Evolutionary conservation across 2,797 vertebrate species (phyloP), one percentile per base, ranked within the genome.

Genomic region (Artibeus lituratus): DNA sequence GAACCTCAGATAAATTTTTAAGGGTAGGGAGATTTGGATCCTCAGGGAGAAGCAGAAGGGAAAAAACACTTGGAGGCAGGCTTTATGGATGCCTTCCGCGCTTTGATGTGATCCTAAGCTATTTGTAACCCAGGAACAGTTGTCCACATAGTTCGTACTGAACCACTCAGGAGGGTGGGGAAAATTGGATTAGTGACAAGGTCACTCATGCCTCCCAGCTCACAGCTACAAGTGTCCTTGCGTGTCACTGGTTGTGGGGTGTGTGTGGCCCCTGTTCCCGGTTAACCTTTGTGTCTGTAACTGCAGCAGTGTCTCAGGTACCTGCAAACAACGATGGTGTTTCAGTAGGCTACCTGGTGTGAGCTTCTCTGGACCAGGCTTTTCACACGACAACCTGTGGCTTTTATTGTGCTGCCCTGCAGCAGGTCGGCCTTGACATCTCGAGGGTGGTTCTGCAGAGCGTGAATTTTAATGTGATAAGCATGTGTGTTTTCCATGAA

Each of bases 401-500:
- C 92, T 96, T 95, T 90, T 73, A 65, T 94, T 96, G 88, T 91
- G 77, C 95, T 96, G 47, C 93, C 93, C 92, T 90, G 87, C 74
- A 51, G 2, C 65, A 95, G 92, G 89, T 91, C 93, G 81, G 94
- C 95, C 95, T 95, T 95, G 91, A 77, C 96, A 82, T 70, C 94
- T 93, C 51, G 81, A 82, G 62, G 87, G 65, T 95, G 51, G 85
- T 96, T 90, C 95, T 94, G 76, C 29, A 1, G 95, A 92, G 76
- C 44, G 70, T 97, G 94, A 73, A 90, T 98, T 98, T 95, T 97
- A 97, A 95, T 95, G 57, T 93, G 95, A 96, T 95, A 97, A 92
- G 96, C 77, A 1, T 92, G 55, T 96, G 59, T 95, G 62, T 95
- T 96, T 93, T 92, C 85, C 72, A 74, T 47, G 42, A 90, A 92